Base-by-base conservation (phyloP, 2,888 invertebrate species). In the Cantharis rufa region DNA sequence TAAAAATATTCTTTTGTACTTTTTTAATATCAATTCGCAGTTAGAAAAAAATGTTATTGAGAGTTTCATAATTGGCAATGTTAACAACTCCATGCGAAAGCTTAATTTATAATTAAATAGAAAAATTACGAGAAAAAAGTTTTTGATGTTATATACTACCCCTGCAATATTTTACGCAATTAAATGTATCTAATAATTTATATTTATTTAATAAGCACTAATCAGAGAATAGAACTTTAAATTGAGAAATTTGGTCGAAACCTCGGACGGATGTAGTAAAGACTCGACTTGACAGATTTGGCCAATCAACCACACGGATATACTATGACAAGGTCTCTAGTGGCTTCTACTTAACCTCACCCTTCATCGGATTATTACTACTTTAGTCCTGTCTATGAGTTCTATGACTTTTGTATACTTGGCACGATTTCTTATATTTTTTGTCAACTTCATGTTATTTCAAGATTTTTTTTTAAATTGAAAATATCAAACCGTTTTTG, bases 281-380 rank as follows among this genome's bases (percentile, higher is more conserved):
- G 80, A 68, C 77, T 48, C 82, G 79, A 66, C 80, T 80, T 84
- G 85, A 85, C 84, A 84, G 83, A 84, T 83, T 84, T 83, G 83
- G 83, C 84, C 84, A 83, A 84, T 85, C 85, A 84, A 80, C 83
- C 82, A 77, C 76, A 76, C 81, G 83, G 83, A 84, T 83, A 82
- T 82, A 82, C 81, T 81, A 80, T 82, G 85, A 85, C 83, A 85
- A 82, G 80, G 80, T 81, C 82, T 82, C 82, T 78, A 80, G 83
- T 80, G 81, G 75, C 81, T 78, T 76, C 79, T 79, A 81, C 80
- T 81, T 81, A 81, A 81, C 81, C 81, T 80, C 79, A 79, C 80
- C 77, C 79, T 78, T 80, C 78, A 71, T 74, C 61, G 81, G 81
- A 81, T 81, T 81, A 81, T 80, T 80, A 78, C 81, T 79, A 80